Conservation (phyloP, 2,888 invertebrate genomes). For the Bursaphelenchus okinawaensis region DNA sequence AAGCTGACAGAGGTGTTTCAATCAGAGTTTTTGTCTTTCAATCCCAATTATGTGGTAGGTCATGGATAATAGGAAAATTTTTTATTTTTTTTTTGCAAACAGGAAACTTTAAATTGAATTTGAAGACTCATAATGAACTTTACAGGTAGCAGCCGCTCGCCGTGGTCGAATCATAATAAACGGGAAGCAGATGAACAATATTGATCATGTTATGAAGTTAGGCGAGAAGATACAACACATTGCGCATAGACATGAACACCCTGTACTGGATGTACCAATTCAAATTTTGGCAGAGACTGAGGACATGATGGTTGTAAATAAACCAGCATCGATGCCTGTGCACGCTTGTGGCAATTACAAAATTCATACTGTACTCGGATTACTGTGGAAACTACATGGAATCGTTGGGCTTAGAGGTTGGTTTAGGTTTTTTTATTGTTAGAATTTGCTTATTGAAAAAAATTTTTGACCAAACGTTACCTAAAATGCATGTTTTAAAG, state of each 20-base stretch:
- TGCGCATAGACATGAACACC: constrained; percentile 44
- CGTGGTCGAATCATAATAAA: constrained; percentile 87
- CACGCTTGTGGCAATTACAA: constrained; percentile 97
- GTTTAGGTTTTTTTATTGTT: too few species aligned
- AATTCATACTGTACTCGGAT: constrained; percentile 78
- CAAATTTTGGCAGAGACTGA: constrained; percentile 95
- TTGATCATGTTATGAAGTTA: constrained; percentile 80
- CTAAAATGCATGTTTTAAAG: too few species aligned
- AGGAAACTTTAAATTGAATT: too few species aligned
- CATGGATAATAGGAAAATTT: neutral
- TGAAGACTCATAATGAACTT: neutral
- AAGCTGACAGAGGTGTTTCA: constrained; percentile 48
- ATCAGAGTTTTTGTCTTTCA: constrained; percentile 44
- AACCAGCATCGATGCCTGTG: constrained; percentile 52
- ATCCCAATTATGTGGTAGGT: constrained; percentile 47
- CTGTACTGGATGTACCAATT: constrained; percentile 62
- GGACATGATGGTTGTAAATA: constrained; percentile 82
- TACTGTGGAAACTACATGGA: constrained; percentile 20
- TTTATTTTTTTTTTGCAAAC: neutral
- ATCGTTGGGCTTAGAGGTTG: constrained; percentile 62
- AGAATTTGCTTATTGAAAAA: too few species aligned
- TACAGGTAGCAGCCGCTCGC: constrained; percentile 75
- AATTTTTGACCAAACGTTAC: too few species aligned
- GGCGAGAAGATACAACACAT: constrained; percentile 46
- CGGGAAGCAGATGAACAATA: constrained; percentile 75